Evolutionary conservation across 2,888 invertebrate genomes (phyloP).

Genomic region (Zygogramma bicolorata): DNA sequence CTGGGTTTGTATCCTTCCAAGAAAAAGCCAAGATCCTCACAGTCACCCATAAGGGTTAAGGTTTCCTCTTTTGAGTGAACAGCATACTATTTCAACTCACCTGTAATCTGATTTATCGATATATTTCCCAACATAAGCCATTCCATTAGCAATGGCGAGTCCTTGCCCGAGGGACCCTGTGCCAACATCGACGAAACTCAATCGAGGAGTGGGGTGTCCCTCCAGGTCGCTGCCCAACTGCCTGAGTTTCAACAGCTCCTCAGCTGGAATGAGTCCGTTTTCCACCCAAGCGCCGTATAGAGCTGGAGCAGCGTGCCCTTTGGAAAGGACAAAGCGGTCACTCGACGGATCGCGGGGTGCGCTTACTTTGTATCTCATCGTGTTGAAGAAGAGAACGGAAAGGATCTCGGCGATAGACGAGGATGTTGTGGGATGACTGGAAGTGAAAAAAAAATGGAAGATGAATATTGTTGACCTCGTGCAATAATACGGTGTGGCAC

Average conservation of each 20-base stretch:
- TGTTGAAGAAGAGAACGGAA: slow-evolving; percentile 98
- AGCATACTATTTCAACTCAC: slow-evolving; percentile 27
- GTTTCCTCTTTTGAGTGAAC: no score
- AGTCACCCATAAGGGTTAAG: no score
- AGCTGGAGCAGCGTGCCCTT: slow-evolving; percentile 98
- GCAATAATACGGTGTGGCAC: no score
- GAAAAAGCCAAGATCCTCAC: no score
- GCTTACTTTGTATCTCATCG: slow-evolving; percentile 91
- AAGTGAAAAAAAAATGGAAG: slow-evolving; percentile 50
- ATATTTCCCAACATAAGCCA: slow-evolving; percentile 96
- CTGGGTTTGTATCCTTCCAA: no score
- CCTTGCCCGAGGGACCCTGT: slow-evolving; percentile 98
- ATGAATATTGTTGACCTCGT: no score
- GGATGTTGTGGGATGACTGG: slow-evolving; percentile 98
- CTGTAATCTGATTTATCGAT: slow-evolving; percentile 86
- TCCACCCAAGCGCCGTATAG: slow-evolving; percentile 99
- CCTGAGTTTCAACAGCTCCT: slow-evolving; percentile 86
- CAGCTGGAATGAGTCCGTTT: slow-evolving; percentile 87
- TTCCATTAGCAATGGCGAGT: slow-evolving; percentile 94
- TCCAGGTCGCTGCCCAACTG: slow-evolving; percentile 94
- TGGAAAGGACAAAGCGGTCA: slow-evolving; percentile 96
- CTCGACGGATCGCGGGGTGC: slow-evolving; percentile 88
- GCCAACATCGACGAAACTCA: slow-evolving; percentile 97
- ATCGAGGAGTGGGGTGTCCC: slow-evolving; percentile 97
- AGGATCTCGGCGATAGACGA: slow-evolving; percentile 97